Base-by-base conservation (phyloP, 1,140 invertebrate genomes). In the Tetraneura akinire region DNA sequence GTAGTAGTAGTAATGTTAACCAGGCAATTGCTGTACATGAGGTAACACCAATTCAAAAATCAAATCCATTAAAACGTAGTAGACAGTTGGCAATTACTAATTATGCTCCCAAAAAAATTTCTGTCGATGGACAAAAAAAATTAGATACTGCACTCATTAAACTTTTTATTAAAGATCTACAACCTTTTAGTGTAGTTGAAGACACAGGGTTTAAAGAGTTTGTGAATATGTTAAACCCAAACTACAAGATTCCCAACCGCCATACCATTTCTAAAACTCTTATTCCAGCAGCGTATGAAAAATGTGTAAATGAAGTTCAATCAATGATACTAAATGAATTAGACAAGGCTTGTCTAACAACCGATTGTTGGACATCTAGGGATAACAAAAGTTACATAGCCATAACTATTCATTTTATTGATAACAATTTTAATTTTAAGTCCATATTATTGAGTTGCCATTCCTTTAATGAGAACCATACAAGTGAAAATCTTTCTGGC, bases 321-420 rank as follows among this genome's bases (percentile, higher is more conserved):
- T 10, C 8, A 53, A 32, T 14, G 14, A 51, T 29, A 68, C 1
- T n/a, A 68, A 45, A 68, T 11, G 64, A 55, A 49, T 81, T 71
- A 62, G n/a, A 10, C 21, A 62, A 64, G 4, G 68, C 83, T n/a
- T 82, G 80, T 76, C 57, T 84, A 21, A 83, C 73, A 21, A 83
- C 83, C 1, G 83, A 83, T 81, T 81, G 83, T 29, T 84, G 82
- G 83, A 82, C 83, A 37, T 83, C 80, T 14, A 80, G n/a, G 1
- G 80, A 71, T 66, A 83, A 83, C 60, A 82, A 82, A 49, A 81
- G 81, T 68, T 83, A 80, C 78, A 80, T 83, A 26, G 82, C 80
- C 13, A 60, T 84, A 18, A 81, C 80, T 16, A 81, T 80, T 13
- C 83, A 84, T 80, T 83, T 81, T 81, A 81, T 83, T 29, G 81